Evolutionary conservation across 2,113 vertebrate species (phyloP).

Genomic region (Pseudorectes ferrugineus): DNA sequence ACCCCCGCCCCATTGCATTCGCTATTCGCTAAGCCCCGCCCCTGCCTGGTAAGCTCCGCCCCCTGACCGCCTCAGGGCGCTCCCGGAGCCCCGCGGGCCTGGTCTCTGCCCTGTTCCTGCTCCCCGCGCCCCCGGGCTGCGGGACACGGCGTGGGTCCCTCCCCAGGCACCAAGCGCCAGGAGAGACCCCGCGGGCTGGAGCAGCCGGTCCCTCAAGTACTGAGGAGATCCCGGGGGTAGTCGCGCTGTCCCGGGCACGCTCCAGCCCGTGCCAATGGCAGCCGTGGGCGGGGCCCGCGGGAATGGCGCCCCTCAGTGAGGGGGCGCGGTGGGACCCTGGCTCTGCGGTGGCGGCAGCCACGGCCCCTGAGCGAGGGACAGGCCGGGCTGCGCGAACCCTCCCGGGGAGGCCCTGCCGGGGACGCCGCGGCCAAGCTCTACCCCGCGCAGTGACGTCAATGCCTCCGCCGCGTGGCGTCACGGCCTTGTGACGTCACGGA

Average conservation of each 20-base stretch:
- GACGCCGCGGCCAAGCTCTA: not conserved
- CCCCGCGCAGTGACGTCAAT: not conserved
- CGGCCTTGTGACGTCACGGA: not conserved
- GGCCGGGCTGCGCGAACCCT: not conserved
- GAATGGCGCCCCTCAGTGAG: not conserved
- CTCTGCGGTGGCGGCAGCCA: not conserved
- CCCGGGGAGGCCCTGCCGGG: not conserved
- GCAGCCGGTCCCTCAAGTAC: not conserved
- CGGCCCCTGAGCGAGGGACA: not conserved
- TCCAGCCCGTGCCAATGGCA: not conserved
- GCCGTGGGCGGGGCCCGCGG: not conserved
- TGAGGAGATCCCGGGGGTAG: not conserved
- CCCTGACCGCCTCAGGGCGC: fast-evolving
- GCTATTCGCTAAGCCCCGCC: fast-evolving
- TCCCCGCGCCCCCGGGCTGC: not conserved
- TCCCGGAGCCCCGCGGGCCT: no score
- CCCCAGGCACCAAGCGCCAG: not conserved
- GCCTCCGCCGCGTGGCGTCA: not conserved
- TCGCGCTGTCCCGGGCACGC: not conserved
- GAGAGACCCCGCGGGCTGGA: not conserved
- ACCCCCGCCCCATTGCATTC: not conserved
- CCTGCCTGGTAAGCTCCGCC: not conserved
- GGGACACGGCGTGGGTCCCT: no score
- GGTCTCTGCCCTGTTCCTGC: not conserved
- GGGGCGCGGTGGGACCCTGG: not conserved